Evolutionary conservation across 2,113 vertebrate species (phyloP), one percentile per base, ranked within the genome.

Genomic region (Ceyx margarethae): DNA sequence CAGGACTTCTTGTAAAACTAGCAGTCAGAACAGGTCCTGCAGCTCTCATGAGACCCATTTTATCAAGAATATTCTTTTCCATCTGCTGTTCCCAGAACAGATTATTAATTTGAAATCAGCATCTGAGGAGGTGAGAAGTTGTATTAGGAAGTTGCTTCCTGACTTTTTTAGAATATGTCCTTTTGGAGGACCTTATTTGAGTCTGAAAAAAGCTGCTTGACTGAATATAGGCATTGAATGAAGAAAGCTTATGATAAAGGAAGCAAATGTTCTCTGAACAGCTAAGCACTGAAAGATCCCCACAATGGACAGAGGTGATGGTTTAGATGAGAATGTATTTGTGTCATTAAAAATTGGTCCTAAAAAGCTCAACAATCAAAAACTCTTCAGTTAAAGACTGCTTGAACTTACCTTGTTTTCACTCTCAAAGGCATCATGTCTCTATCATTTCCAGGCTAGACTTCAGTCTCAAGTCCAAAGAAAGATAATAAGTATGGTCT

Each of bases 31-130:
- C 15, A 4, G 79, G 56, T 72, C 62, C 75, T 87, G 58, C 22
- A 50, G 85, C 65, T 95, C 67, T 85, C 79, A 82, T 89, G 87
- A 93, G 67, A 62, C 42, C 28, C 50, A 37, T 80, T 89, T 94
- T 69, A 90, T 85, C 72, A 82, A 75, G 56, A 87, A 87, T 74
- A 51, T 68, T 86, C 42, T 89, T 91, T 96, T 93, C 78, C 75
- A 71, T 94, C 58, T 89, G 81, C 67, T 91, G 37, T 81, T 56
- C 71, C 78, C 71, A 73, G 86, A 92, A 90, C 81, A 90, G 81
- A 86, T 88, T 68, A 93, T 85, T 88, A 84, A 83, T 94, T 94
- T 84, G 54, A 94, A 95, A 81, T 33, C 54, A 85, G 54, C 66
- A 51, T 86, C 66, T 79, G 71, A 56, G 62, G 89, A 91, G 54